Evolutionary conservation across 23 tunicate species (phyloP).

Genomic region (Oikopleura vanhoeffeni): DNA sequence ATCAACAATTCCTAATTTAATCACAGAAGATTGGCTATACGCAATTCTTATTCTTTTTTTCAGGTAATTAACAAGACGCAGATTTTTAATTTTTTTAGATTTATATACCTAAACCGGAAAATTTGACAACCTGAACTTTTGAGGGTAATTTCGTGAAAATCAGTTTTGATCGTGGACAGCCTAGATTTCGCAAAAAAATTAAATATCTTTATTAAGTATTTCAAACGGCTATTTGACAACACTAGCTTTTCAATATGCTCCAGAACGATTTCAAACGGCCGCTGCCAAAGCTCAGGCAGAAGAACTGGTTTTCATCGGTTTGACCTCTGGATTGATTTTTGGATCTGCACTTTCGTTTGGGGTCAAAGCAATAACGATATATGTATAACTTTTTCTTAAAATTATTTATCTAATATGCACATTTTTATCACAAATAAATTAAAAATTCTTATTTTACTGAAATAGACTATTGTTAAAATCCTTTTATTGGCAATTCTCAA

Average conservation of each 20-base stretch:
- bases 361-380: neutral
- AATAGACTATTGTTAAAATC: no score
- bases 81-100: no score
- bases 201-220: neutral
- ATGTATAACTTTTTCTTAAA: neutral
- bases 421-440: no score
- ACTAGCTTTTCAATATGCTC: neutral
- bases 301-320: neutral
- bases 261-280: neutral
- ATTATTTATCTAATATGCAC: no score
- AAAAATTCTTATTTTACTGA: no score
- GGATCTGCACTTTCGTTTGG: neutral
- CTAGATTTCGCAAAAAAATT: no score
- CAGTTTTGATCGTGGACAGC: no score
- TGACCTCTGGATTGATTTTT: neutral
- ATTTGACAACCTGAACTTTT: no score
- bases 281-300: neutral
- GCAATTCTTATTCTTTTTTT: neutral
- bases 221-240: constrained; percentile 12
- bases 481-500: no score
- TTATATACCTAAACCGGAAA: no score
- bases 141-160: no score
- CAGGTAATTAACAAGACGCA: no score
- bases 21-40: neutral
- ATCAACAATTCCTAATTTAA: neutral